phyloP scores from a whole-genome alignment of 2,113 vertebrate genomes.

The Ascaphus truei region DNA sequence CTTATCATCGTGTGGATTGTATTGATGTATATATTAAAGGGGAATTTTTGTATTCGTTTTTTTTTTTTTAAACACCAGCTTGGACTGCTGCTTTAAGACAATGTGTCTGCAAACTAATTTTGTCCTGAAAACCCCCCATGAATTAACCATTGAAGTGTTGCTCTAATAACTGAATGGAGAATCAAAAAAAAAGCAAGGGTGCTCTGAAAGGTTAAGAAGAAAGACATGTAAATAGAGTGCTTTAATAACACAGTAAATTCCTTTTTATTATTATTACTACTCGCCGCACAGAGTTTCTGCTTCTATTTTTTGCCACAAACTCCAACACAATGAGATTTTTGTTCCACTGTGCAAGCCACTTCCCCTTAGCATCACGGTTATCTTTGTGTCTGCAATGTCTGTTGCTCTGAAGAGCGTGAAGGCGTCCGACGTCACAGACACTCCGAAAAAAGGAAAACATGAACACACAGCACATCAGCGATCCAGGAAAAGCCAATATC shows the following conservation, averaged over 20 bases:
- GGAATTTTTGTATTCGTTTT: too few species aligned
- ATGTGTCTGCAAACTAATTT: too few species aligned
- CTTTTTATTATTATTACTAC: background rate
- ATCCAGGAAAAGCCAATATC: background rate
- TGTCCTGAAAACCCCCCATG: too few species aligned
- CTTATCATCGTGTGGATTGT: too few species aligned
- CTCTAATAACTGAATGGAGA: too few species aligned
- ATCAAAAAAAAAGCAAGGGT: too few species aligned
- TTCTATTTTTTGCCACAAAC: background rate
- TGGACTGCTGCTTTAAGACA: too few species aligned
- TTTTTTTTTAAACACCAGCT: too few species aligned
- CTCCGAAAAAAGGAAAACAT: background rate
- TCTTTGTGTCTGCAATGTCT: background rate
- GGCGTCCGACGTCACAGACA: background rate
- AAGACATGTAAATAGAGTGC: background rate
- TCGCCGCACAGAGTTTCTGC: background rate
- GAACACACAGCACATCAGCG: background rate
- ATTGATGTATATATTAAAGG: too few species aligned
- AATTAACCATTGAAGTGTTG: too few species aligned
- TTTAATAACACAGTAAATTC: background rate
- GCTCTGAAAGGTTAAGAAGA: background rate
- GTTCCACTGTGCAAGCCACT: constrained; percentile 1
- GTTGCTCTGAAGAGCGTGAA: background rate
- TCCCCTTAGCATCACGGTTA: constrained; percentile 1
- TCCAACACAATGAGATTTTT: background rate